These are phyloP conservation scores for Sylvia atricapilla DNA, from an alignment of 2,113 vertebrate genomes.

Conservation along the genomic window DNA sequence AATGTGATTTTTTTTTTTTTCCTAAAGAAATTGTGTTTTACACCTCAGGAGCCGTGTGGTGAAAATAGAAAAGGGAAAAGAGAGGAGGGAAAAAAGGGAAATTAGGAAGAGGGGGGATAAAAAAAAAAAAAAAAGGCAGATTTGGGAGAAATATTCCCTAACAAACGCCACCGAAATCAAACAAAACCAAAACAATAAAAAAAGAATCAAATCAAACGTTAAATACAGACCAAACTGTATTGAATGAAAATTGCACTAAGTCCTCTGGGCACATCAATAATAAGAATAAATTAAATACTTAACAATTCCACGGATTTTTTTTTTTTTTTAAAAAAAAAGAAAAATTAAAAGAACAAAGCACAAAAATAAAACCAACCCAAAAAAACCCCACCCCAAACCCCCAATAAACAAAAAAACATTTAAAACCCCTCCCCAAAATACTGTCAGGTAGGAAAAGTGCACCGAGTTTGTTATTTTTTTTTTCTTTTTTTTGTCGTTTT, in stretches of 20 bases:
- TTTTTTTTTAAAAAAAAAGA: no score
- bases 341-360: conserved; percentile 45
- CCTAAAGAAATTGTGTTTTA: not conserved
- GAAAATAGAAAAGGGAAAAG: not conserved
- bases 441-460: conserved; percentile 83
- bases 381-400: not conserved
- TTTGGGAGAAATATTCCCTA: conserved; percentile 70
- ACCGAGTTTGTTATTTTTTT: conserved; percentile 47
- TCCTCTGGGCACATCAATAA: conserved; percentile 74
- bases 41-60: not conserved
- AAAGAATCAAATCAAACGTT: not conserved
- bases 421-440: not conserved
- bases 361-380: not conserved
- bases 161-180: conserved; percentile 6
- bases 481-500: not conserved
- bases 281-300: conserved; percentile 76
- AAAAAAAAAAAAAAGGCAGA: not conserved
- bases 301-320: conserved; percentile 55
- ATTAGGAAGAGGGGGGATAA: not conserved
- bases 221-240: conserved; percentile 72
- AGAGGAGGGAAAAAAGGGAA: not conserved
- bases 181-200: not conserved
- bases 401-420: conserved; percentile 53
- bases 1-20: not conserved
- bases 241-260: conserved; percentile 77